Conservation (phyloP, 2,888 invertebrate species). For the Hypena proboscidalis region DNA sequence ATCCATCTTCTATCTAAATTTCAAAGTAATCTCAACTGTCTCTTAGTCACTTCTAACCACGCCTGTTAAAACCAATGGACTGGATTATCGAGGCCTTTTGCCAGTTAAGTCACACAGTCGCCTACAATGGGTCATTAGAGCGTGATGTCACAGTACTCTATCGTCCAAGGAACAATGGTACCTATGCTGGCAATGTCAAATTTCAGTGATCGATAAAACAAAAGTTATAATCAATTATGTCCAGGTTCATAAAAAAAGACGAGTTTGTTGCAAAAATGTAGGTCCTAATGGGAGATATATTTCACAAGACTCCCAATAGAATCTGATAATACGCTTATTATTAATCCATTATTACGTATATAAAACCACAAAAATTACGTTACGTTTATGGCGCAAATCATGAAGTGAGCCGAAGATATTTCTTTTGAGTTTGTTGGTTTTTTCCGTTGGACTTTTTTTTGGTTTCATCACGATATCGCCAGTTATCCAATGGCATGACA, state of each 20-base stretch:
- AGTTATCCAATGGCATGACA: slow-evolving; percentile 20
- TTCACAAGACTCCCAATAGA: too few species aligned
- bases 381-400: slow-evolving; percentile 56
- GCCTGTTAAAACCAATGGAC: not conserved
- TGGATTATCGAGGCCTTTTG: slow-evolving; percentile 1
- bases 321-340: not conserved
- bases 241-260: not conserved
- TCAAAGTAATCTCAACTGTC: slow-evolving; percentile 2
- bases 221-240: not conserved
- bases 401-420: slow-evolving; percentile 64
- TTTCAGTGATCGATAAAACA: slow-evolving; percentile 1
- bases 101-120: slow-evolving; percentile 4
- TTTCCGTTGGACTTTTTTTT: slow-evolving; percentile 64
- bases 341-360: too few species aligned
- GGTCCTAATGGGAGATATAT: too few species aligned
- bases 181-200: not conserved
- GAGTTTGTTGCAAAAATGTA: too few species aligned
- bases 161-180: slow-evolving; percentile 10
- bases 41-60: slow-evolving; percentile 10
- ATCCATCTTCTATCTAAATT: too few species aligned
- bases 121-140: slow-evolving; percentile 15
- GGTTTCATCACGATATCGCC: slow-evolving; percentile 25
- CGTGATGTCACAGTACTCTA: slow-evolving; percentile 8
- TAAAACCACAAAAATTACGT: slow-evolving; percentile 22
- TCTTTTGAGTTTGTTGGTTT: slow-evolving; percentile 56